Base-by-base conservation (phyloP, 2,113 vertebrate species). In the Aphelocoma coerulescens region DNA sequence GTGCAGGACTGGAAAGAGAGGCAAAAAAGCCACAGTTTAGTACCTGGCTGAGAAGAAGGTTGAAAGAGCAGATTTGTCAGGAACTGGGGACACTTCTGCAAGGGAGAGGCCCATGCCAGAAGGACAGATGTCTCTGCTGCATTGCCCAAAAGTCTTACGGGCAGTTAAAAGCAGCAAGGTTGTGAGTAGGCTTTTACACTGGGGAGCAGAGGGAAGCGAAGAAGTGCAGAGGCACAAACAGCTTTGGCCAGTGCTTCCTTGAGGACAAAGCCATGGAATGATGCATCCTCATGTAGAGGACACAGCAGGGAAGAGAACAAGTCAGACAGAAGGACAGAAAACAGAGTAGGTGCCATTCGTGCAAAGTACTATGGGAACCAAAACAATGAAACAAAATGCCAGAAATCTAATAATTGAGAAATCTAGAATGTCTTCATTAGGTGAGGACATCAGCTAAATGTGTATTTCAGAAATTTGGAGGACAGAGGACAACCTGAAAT, bases 201-300 rank as follows among this genome's bases (percentile, higher is more conserved):
- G 26, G 26, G 67, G 48, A 78, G 23, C 35, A 37, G 23, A 80
- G 55, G 65, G 58, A 89, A 87, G 9, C 20, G 74, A 78, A 49
- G 6, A 68, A 61, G 51, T 63, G 43, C 72, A 81, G 68, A 83
- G 72, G n/a, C 28, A 72, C 35, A 49, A 89, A 84, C 22, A 63
- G 65, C 35, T 93, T 63, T 85, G 39, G 27, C 30, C 1, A 1
- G 32, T 30, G 52, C 33, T 85, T 81, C 69, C 63, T 51, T 49
- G 75, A 48, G 66, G 61, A 72, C 21, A 72, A 78, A 89, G 69
- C 23, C 77, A 63, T 11, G 19, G 33, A 89, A 72, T 75, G 3
- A 8, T 16, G 11, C 43, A 43, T 51, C 41, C 13, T 37, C 41
- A 55, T 0, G 0, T 0, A 58, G 23, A 74, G 18, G 48, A 74